These are phyloP conservation scores for Meriones unguiculatus DNA, from an alignment of 2,113 vertebrate species.

Conservation along the genomic window DNA sequence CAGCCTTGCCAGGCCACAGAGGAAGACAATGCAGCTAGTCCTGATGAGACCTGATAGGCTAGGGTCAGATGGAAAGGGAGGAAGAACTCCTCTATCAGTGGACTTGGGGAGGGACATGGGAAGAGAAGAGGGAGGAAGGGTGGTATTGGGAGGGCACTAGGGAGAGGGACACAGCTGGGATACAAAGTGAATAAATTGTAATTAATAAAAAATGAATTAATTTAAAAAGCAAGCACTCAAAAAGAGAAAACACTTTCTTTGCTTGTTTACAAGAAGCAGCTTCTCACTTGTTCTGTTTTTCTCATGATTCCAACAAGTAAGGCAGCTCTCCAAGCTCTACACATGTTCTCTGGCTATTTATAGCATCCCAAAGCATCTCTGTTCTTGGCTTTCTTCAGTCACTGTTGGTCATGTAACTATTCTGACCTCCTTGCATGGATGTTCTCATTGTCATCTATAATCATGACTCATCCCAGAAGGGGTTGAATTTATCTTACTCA, in stretches of 20 bases:
- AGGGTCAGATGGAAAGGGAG: too few species aligned
- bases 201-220: too few species aligned
- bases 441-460: background rate
- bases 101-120: too few species aligned
- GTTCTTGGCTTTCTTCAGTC: background rate
- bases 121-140: too few species aligned
- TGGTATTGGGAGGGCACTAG: too few species aligned
- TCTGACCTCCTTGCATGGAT: background rate
- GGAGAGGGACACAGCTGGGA: too few species aligned
- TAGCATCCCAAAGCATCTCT: background rate
- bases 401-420: background rate
- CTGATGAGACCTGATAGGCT: too few species aligned
- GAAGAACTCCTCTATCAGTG: too few species aligned
- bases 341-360: background rate
- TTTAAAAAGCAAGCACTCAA: background rate
- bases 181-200: too few species aligned
- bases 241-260: background rate
- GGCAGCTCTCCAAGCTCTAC: background rate
- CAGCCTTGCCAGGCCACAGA: too few species aligned
- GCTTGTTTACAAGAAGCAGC: background rate
- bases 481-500: background rate
- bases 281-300: background rate
- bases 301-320: background rate
- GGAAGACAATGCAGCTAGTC: too few species aligned
- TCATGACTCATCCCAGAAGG: background rate